Evolutionary conservation across 2,888 invertebrate genomes (phyloP).

Genomic region (Zhuqinia jingwanae): DNA sequence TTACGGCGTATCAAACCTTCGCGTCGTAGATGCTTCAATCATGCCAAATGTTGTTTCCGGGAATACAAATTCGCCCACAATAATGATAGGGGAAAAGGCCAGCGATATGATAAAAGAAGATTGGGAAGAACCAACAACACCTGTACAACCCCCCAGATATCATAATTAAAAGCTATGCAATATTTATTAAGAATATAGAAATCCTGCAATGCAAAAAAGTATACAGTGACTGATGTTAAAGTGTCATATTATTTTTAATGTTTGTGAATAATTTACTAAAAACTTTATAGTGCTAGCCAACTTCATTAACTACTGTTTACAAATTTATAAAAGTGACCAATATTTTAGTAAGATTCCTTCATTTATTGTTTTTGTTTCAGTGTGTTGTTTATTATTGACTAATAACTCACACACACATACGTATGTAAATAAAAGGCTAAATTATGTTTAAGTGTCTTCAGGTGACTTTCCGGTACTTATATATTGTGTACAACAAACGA

Average conservation of each 20-base stretch:
- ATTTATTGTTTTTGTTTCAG: too few species aligned
- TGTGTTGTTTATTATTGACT: too few species aligned
- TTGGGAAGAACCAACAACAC: constrained; percentile 62
- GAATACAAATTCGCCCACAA: constrained; percentile 72
- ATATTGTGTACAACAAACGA: too few species aligned
- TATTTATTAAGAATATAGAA: too few species aligned
- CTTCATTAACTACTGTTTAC: neutral
- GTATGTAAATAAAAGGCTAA: too few species aligned
- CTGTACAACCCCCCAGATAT: constrained; percentile 52
- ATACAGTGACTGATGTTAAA: constrained; percentile 91
- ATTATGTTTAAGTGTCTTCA: too few species aligned
- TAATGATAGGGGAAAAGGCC: constrained; percentile 74
- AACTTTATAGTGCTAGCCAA: neutral
- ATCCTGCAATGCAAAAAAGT: constrained; percentile 75
- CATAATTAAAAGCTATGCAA: constrained; percentile 10
- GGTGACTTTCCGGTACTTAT: too few species aligned
- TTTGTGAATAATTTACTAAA: neutral
- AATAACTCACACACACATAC: too few species aligned
- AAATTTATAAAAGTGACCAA: neutral
- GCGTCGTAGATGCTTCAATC: constrained; percentile 82
- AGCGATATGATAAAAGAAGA: constrained; percentile 71
- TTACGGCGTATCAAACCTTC: constrained; percentile 80
- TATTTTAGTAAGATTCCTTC: too few species aligned
- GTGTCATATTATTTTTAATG: constrained; percentile 80
- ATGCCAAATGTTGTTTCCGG: constrained; percentile 90